Conservation (phyloP, 2,113 vertebrate species). For the Sinocyclocheilus grahami region DNA sequence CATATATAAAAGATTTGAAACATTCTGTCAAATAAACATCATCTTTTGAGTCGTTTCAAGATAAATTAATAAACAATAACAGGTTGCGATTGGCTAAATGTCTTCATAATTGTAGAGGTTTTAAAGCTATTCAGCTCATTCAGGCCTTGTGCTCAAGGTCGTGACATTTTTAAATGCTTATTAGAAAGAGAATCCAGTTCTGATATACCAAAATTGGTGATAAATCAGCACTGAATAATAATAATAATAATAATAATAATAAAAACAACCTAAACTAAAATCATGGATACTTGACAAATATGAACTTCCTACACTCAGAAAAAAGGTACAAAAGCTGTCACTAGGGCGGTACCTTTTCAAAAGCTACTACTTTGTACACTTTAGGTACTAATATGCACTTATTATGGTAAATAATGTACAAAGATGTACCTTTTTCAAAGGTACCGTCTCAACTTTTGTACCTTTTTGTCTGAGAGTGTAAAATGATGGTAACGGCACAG, state of each 20-base stretch:
- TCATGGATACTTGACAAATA: too few relatives aligned
- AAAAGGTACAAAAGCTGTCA: not conserved
- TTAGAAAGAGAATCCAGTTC: not conserved
- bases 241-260: not conserved
- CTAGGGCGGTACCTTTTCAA: not conserved
- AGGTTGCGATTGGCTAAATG: not conserved
- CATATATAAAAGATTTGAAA: not conserved
- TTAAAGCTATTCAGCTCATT: not conserved
- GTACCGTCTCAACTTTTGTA: not conserved
- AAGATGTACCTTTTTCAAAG: not conserved
- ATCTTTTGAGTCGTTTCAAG: not conserved
- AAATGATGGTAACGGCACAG: not conserved
- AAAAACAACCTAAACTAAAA: not conserved
- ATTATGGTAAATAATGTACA: not conserved
- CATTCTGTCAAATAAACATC: not conserved
- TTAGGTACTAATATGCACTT: too few relatives aligned
- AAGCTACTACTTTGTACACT: not conserved
- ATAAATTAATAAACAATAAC: not conserved
- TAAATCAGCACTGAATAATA: not conserved
- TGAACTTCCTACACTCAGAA: not conserved
- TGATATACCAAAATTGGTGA: not conserved
- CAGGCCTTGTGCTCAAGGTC: not conserved
- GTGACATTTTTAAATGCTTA: not conserved
- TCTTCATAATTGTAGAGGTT: not conserved
- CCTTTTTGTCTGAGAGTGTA: not conserved